Base-by-base conservation (phyloP, 2,888 invertebrate genomes). In the Ernsta delagoae region DNA sequence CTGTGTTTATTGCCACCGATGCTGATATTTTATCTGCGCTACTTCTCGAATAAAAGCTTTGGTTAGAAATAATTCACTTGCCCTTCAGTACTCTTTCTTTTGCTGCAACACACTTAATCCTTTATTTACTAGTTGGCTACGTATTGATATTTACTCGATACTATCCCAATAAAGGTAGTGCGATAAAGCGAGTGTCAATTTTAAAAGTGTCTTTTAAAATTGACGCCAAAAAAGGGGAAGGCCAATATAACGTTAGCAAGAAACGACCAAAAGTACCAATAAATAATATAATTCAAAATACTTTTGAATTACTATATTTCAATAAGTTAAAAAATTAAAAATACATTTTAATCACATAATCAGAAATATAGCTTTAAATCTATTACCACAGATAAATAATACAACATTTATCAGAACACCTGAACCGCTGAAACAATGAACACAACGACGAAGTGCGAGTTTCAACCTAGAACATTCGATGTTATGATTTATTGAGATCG, bases 1-100 rank as follows among this genome's bases (percentile, higher is more conserved):
- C n/a, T n/a, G n/a, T n/a, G n/a, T n/a, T 75, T 71, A 72, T 71
- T 70, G 70, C 68, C 65, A 70, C 66, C 67, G 70, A 71, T 65
- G 66, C 59, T 62, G 39, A 71, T 69, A 72, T 73, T 73, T 70
- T 72, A 72, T 70, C 68, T 64, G 56, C 67, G 64, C 59, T 59
- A 70, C 62, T 68, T 48, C 16, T 24, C 54, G 36, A n/a, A n/a
- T 54, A 53, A 64, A 31, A 67, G 43, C 54, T 60, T 39, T 3
- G 34, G 59, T 24, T 24, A 2, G 36, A 65, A 57, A 54, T 48
- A 34, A 11, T 7, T 48, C 31, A 12, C 39, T 16, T 3, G 8
- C 24, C 24, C 24, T 24, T 24, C 24, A 24, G 24, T 24, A 24
- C 24, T 24, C 24, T 48, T 48, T 16, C 12, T 48, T 50, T 50